Evolutionary conservation across 2,888 invertebrate species (phyloP), one percentile per base, ranked within the genome.

Genomic region (Leptogaster cylindrica): DNA sequence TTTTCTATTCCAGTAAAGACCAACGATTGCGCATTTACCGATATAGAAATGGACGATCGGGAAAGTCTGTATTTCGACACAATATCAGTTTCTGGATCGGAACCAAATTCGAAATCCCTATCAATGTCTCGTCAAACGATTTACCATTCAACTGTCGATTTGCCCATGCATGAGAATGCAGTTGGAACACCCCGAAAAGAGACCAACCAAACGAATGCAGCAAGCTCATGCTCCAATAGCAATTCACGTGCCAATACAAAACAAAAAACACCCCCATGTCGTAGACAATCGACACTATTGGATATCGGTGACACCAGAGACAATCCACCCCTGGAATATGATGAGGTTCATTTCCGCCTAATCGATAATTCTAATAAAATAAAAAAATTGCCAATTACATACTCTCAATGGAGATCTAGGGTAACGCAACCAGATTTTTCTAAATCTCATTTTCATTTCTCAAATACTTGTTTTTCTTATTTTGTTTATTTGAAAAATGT

Each of bases 381-480:
- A 79, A 80, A 80, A 77, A 80, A 79, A 79, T 83, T 82, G 82
- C 84, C 82, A 79, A 81, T 83, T 80, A 84, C 85, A 76, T 85
- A 85, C 82, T 81, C 82, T 80, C 84, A 85, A 82, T 85, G 85
- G 85, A 84, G 83, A 82, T 81, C 83, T 83, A 83, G 84, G 85
- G 85, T 85, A 85, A 79, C 73, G 70, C 70, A 64, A 28, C 14
- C 23, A 36, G 69, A 68, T 12, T 63, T 44, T 63, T 74, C 48
- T 74, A 70, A 64, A 67, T 16, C 12, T 20, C 23, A 27, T 20
- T 52, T 51, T 64, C 31, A 48, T 55, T 52, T 44, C 65, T 65
- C 7, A 46, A 44, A 52, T 65, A 31, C 36, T 20, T 44, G 33
- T 28, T 18, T 31, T 46, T 51, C 20, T 33, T 36, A 23, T 18